Evolutionary conservation across 2,888 invertebrate genomes (phyloP).

Genomic region (Mechanitis messenoides): DNA sequence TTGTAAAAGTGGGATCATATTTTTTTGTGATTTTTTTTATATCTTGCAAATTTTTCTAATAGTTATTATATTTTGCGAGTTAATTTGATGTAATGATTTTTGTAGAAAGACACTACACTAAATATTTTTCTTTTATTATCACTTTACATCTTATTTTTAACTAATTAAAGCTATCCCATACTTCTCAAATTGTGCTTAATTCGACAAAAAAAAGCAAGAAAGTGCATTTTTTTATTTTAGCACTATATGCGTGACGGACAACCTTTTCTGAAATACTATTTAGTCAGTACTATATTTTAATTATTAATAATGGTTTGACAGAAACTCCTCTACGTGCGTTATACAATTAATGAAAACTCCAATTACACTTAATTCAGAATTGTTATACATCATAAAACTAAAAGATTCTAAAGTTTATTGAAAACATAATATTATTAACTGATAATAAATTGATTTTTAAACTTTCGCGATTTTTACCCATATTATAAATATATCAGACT

Average conservation of each 20-base stretch:
- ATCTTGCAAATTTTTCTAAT: too few species aligned
- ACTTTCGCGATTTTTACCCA: too few species aligned
- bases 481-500: too few species aligned
- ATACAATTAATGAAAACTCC: slow-evolving; percentile 13
- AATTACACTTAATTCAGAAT: slow-evolving; percentile 12
- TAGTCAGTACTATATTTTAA: slow-evolving; percentile 6
- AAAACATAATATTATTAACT: too few species aligned
- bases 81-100: too few species aligned
- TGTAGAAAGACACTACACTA: slow-evolving; percentile 28
- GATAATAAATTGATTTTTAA: too few species aligned
- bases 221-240: slow-evolving; percentile 18
- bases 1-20: not conserved
- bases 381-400: too few species aligned
- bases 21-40: not conserved
- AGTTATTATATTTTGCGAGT: too few species aligned
- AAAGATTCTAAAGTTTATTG: too few species aligned
- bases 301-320: not conserved
- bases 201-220: slow-evolving; percentile 49
- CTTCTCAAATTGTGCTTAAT: slow-evolving; percentile 64
- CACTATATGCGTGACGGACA: slow-evolving; percentile 18
- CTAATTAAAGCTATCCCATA: slow-evolving; percentile 77
- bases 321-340: slow-evolving; percentile 15
- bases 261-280: slow-evolving; percentile 17
- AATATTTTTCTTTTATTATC: slow-evolving; percentile 37
- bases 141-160: slow-evolving; percentile 52